phyloP scores from a whole-genome alignment of 2,797 vertebrate genomes.

The Scolopax bukidnonensis region DNA sequence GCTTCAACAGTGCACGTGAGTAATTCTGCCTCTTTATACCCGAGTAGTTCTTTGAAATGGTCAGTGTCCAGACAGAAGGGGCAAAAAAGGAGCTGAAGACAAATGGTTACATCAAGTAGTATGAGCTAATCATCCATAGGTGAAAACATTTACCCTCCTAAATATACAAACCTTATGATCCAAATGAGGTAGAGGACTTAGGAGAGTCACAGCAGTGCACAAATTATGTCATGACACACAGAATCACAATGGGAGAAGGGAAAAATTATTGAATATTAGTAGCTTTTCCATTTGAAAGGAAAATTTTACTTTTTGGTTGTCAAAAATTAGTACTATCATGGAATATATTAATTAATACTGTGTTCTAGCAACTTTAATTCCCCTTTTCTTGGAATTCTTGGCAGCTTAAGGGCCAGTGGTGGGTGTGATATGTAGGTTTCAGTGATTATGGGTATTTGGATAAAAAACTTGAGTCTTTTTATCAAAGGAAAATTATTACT shows the following conservation, averaged over 20 bases:
- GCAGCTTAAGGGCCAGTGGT: not conserved
- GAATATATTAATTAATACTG: not conserved
- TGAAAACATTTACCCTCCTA: slow-evolving; percentile 31
- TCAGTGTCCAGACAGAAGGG: not conserved
- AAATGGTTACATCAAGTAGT: not conserved
- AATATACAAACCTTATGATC: not conserved
- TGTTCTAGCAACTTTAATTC: not conserved
- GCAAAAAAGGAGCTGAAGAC: not conserved
- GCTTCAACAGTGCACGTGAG: not conserved
- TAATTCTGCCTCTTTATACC: slow-evolving; percentile 6
- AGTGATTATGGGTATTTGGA: not conserved
- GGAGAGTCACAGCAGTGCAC: not conserved
- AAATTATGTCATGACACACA: not conserved
- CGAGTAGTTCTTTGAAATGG: slow-evolving; percentile 12
- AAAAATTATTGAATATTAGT: not conserved
- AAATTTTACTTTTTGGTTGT: not conserved
- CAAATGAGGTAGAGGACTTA: not conserved
- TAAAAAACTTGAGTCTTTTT: not conserved
- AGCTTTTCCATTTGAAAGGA: not conserved
- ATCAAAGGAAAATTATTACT: not conserved
- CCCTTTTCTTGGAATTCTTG: not conserved
- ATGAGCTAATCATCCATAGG: not conserved
- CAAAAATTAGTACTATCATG: not conserved
- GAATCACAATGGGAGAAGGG: not conserved
- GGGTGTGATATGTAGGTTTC: not conserved